These are phyloP conservation scores for Congeria kusceri DNA, from an alignment of 2,888 invertebrate genomes.

Conservation along the genomic window DNA sequence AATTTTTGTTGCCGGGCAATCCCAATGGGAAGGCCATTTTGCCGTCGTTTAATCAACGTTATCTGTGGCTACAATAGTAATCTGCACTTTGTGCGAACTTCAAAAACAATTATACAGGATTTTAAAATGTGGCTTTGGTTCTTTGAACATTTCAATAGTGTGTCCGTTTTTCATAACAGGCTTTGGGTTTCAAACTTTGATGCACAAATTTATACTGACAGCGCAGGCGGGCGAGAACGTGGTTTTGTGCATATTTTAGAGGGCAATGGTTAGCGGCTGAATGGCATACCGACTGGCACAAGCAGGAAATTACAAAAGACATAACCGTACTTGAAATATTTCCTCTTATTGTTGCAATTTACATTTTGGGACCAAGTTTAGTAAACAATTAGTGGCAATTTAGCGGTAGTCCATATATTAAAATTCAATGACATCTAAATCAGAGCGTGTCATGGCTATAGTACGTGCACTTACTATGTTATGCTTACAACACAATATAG, in stretches of 20 bases:
- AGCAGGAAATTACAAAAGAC: slow-evolving; percentile 13
- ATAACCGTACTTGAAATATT: not conserved
- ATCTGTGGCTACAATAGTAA: no score
- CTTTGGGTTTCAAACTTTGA: slow-evolving; percentile 27
- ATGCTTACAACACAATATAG: not conserved
- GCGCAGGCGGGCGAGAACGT: slow-evolving; percentile 12
- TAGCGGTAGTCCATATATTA: slow-evolving; percentile 12
- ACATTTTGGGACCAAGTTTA: no score
- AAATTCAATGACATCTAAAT: slow-evolving; percentile 11
- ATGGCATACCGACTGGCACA: slow-evolving; percentile 20
- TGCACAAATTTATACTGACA: slow-evolving; percentile 21
- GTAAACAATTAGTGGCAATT: slow-evolving; percentile 7
- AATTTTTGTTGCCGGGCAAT: not conserved
- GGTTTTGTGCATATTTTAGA: slow-evolving; percentile 18
- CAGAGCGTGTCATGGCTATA: slow-evolving; percentile 2
- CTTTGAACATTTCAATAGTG: slow-evolving; percentile 2
- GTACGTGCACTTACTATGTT: no score
- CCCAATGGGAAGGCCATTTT: no score
- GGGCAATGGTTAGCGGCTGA: slow-evolving; percentile 15
- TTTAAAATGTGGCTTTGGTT: not conserved
- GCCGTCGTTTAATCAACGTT: no score
- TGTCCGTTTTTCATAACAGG: slow-evolving; percentile 21
- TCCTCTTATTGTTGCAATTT: no score
- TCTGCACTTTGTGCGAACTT: no score
- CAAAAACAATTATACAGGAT: no score